Evolutionary conservation across 2,797 vertebrate genomes (phyloP).

Genomic region (Valencia hispanica): DNA sequence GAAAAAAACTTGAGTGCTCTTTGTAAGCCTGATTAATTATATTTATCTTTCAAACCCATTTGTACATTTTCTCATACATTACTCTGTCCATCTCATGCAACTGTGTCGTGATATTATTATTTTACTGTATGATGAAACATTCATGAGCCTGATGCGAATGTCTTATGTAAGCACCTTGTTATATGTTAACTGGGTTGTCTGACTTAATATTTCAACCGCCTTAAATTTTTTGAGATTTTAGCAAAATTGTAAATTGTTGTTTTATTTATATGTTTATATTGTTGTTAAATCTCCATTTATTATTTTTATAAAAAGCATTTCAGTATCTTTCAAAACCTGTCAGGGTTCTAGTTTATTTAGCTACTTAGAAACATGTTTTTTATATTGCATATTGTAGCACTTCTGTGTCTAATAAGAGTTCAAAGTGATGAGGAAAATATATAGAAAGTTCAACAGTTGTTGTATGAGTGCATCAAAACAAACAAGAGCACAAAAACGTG

Average conservation of each 20-base stretch:
- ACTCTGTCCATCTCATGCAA: constrained; percentile 37
- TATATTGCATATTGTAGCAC: constrained; percentile 89
- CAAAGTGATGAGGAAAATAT: constrained; percentile 78
- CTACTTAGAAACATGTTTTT: constrained; percentile 82
- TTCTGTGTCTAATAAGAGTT: constrained; percentile 82
- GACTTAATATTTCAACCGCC: constrained; percentile 85
- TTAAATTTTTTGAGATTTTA: constrained; percentile 84
- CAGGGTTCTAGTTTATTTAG: constrained; percentile 83
- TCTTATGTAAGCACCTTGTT: constrained; percentile 71
- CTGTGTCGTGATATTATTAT: constrained; percentile 43
- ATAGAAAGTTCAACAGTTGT: constrained; percentile 77
- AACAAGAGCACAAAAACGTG: constrained; percentile 87
- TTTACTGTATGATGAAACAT: constrained; percentile 66
- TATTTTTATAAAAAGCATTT: constrained; percentile 80
- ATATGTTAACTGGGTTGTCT: constrained; percentile 77
- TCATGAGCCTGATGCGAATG: constrained; percentile 71
- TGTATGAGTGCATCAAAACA: constrained; percentile 82
- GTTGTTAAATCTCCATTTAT: constrained; percentile 78
- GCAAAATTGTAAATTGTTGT: constrained; percentile 80
- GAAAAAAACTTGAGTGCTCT: constrained; percentile 10
- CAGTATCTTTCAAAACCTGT: constrained; percentile 80
- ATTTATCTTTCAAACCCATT: constrained; percentile 27
- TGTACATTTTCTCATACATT: constrained; percentile 31
- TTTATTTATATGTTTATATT: constrained; percentile 79
- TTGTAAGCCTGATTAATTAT: constrained; percentile 1